phyloP scores from a whole-genome alignment of 2,797 vertebrate species.

The Clamator glandarius region DNA sequence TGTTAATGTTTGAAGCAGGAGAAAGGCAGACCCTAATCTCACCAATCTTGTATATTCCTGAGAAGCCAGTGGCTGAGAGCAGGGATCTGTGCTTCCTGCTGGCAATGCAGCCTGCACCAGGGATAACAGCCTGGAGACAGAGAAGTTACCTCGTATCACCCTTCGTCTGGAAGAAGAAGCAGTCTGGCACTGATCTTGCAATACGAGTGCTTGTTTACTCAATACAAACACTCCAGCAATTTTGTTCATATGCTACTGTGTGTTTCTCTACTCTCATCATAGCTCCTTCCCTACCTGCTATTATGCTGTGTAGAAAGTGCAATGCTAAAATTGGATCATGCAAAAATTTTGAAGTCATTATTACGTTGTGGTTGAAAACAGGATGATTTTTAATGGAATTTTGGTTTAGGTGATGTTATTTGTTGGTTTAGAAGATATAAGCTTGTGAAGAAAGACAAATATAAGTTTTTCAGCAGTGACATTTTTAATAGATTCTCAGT shows the following conservation, averaged over 20 bases:
- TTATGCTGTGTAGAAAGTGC: background rate
- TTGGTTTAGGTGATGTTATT: accelerated
- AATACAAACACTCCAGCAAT: background rate
- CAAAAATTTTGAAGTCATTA: background rate
- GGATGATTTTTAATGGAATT: background rate
- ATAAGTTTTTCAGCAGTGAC: background rate
- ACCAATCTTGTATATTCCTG: accelerated
- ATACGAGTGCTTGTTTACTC: background rate
- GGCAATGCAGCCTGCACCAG: background rate
- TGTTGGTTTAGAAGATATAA: background rate
- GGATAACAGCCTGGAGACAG: background rate
- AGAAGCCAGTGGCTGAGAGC: background rate
- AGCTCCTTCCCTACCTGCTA: background rate
- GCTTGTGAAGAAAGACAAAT: background rate
- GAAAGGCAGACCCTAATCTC: background rate
- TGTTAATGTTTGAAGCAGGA: background rate
- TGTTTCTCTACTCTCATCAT: background rate
- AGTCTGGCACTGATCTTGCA: background rate
- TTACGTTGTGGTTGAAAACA: background rate
- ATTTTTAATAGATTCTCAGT: background rate
- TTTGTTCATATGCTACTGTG: background rate
- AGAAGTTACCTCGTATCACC: background rate
- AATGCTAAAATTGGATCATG: background rate
- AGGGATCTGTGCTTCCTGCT: background rate
- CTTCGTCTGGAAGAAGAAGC: background rate